These are phyloP conservation scores for Trochalopteron elliotii DNA, from an alignment of 2,113 vertebrate species.

Conservation along the genomic window DNA sequence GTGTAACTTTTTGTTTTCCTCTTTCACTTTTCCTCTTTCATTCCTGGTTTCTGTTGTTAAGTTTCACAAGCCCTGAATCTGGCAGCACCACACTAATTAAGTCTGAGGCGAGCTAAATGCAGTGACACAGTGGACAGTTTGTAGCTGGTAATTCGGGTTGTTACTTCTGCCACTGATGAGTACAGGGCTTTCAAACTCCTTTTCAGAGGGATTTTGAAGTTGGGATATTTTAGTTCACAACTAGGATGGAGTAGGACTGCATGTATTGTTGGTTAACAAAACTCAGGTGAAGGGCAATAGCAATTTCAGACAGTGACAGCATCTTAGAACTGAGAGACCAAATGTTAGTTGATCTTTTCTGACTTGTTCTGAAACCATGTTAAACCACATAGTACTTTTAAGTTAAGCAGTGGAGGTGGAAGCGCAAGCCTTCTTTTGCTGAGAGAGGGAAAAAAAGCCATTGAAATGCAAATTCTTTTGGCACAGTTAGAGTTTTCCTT, in stretches of 20 bases:
- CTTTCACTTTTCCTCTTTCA: background rate
- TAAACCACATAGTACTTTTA: background rate
- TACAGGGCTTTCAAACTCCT: background rate
- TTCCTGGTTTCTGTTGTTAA: background rate
- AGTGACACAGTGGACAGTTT: background rate
- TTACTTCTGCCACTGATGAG: background rate
- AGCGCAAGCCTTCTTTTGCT: background rate
- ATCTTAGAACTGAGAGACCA: background rate
- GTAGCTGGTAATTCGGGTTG: background rate
- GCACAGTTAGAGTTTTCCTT: background rate
- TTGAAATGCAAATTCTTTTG: background rate
- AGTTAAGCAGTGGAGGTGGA: background rate
- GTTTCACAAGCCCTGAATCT: background rate
- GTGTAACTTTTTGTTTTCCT: background rate
- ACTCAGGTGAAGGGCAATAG: background rate
- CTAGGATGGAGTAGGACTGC: background rate
- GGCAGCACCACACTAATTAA: background rate
- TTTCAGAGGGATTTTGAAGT: background rate
- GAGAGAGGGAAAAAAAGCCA: background rate
- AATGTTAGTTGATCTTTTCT: background rate
- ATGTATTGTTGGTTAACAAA: background rate
- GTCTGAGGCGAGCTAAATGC: background rate
- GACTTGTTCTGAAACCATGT: background rate
- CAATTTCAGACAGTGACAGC: background rate
- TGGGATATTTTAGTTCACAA: background rate